Percentiles rank a stretch among this genome's conserved stretches.
These are phyloP conservation scores for Lineus longissimus DNA, from an alignment of 1,140 invertebrate genomes.

Conservation along the genomic window DNA sequence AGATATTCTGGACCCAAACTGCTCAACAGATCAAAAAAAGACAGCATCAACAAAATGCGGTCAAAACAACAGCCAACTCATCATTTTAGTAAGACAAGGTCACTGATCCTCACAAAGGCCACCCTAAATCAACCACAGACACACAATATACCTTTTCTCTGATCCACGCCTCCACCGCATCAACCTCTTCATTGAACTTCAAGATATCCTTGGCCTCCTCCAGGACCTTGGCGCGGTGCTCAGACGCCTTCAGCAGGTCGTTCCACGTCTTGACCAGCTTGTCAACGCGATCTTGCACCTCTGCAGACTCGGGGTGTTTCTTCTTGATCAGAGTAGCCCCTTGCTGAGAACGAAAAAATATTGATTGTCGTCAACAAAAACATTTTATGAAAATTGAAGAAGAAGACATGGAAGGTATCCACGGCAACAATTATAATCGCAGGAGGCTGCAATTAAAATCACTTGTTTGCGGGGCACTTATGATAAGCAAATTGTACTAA, in stretches of 20 bases:
- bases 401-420: too few species aligned
- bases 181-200: slow-evolving; percentile 93
- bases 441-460: neutral
- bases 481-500: slow-evolving; percentile 25
- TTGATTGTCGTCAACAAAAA: too few species aligned
- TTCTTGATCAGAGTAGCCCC: slow-evolving; percentile 57
- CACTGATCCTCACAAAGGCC: too few species aligned
- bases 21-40: neutral
- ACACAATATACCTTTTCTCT: slow-evolving; percentile 84
- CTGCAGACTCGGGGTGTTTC: slow-evolving; percentile 61
- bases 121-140: too few species aligned
- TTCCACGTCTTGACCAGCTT: slow-evolving; percentile 73
- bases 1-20: too few species aligned
- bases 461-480: neutral
- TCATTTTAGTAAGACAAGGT: too few species aligned
- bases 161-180: slow-evolving; percentile 95
- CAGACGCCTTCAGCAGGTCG: slow-evolving; percentile 73
- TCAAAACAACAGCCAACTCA: neutral
- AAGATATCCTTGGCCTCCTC: slow-evolving; percentile 97
- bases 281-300: slow-evolving; percentile 72
- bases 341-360: slow-evolving; percentile 15
- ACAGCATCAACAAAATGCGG: neutral
- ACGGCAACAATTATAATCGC: neutral
- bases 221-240: slow-evolving; percentile 76
- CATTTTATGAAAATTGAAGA: too few species aligned